A percentile compares a stretch with the other conserved stretches of the same genome.
Evolutionary conservation across 2,888 invertebrate genomes (phyloP).

Genomic region (Nomada ruficornis): DNA sequence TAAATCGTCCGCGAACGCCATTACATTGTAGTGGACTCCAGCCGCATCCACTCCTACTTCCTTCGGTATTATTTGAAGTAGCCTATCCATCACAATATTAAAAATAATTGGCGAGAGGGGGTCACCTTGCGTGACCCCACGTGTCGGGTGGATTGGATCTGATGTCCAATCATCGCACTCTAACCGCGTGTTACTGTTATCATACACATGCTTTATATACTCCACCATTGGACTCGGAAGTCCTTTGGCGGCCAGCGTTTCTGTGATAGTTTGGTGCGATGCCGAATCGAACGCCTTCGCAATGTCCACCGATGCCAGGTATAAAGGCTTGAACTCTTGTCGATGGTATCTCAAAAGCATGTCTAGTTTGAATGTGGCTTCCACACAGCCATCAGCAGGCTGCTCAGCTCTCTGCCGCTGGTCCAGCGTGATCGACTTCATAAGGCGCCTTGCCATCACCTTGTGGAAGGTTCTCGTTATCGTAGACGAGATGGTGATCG

Average conservation of each 20-base stretch:
- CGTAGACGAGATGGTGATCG: no score
- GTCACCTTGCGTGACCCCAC: constrained; percentile 67
- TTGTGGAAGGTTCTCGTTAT: no score
- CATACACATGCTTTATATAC: not conserved
- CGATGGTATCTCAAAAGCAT: constrained; percentile 8
- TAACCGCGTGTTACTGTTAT: not conserved
- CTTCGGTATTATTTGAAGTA: constrained; percentile 3
- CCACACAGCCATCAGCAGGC: constrained; percentile 52
- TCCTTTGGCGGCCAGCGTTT: not conserved
- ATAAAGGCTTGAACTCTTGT: not conserved
- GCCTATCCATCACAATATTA: constrained; percentile 56
- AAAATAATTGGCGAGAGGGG: constrained; percentile 63
- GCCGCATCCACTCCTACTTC: not conserved
- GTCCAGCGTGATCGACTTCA: no score
- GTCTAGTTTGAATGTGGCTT: constrained; percentile 58
- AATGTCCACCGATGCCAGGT: not conserved
- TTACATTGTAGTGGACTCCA: no score
- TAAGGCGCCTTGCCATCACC: no score
- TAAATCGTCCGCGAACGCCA: no score
- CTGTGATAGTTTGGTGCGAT: not conserved
- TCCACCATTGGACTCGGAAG: not conserved
- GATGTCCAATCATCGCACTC: no score
- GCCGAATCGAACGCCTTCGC: not conserved
- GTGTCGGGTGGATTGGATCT: not conserved
- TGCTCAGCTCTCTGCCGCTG: no score